Percentiles rank a stretch among this genome's conserved stretches.
These are phyloP conservation scores for Girardinichthys multiradiatus DNA, from an alignment of 2,113 vertebrate genomes.

Conservation along the genomic window DNA sequence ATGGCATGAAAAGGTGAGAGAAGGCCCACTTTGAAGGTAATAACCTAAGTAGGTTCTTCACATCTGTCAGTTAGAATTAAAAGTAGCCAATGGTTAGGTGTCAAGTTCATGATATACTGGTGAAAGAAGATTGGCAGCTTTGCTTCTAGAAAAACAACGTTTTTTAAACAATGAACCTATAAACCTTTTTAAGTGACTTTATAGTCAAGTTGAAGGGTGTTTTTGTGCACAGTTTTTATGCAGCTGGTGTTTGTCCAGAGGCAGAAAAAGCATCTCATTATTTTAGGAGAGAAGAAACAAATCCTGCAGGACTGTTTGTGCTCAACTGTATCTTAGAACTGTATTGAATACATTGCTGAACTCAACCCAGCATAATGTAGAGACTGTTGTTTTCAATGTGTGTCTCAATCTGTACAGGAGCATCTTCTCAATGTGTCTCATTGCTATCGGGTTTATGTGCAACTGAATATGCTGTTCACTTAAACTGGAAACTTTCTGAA, in stretches of 20 bases:
- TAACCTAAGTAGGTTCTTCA: background rate
- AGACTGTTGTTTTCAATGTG: too few relatives aligned
- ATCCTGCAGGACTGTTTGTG: constrained; percentile 9
- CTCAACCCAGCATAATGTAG: too few relatives aligned
- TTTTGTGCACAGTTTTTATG: constrained; percentile 7
- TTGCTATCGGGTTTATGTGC: too few relatives aligned
- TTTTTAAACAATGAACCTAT: background rate
- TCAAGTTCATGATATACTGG: constrained; percentile 15
- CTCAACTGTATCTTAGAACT: too few relatives aligned
- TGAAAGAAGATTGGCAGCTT: background rate
- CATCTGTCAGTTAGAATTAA: constrained; percentile 44
- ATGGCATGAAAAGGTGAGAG: constrained; percentile 36
- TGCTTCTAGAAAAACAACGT: constrained; percentile 8
- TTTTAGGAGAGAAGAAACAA: too few relatives aligned
- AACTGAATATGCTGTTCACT: too few relatives aligned
- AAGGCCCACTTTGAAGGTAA: constrained; percentile 36
- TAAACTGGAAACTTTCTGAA: too few relatives aligned
- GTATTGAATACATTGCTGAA: background rate
- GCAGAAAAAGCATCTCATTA: too few relatives aligned
- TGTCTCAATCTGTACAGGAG: too few relatives aligned
- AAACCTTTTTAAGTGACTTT: background rate
- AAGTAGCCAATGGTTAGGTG: constrained; percentile 12
- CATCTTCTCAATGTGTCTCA: too few relatives aligned
- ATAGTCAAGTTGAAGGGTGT: constrained; percentile 6
- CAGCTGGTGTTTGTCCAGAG: too few relatives aligned